Percentiles rank a stretch among this genome's conserved stretches.
These are phyloP conservation scores for Meghimatium bilineatum DNA, from an alignment of 2,888 invertebrate genomes.

Conservation along the genomic window DNA sequence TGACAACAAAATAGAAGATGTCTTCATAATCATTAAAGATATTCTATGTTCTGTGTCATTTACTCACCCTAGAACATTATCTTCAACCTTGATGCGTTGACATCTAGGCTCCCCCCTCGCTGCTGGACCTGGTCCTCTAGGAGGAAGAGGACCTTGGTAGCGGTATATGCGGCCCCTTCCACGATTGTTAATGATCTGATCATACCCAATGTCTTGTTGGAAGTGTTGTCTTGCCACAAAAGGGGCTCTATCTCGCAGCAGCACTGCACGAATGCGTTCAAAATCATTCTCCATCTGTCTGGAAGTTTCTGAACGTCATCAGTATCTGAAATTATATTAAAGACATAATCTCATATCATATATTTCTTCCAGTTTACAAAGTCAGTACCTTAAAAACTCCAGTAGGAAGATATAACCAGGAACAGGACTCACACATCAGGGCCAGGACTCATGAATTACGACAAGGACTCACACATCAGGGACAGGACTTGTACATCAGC, in stretches of 20 bases:
- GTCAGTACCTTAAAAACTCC: too few species aligned
- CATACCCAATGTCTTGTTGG: constrained; percentile 26
- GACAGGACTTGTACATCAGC: too few species aligned
- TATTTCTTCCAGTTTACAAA: background rate
- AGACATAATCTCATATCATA: background rate
- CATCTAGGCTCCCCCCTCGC: constrained; percentile 25
- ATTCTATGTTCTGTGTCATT: too few species aligned
- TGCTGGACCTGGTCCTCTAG: background rate
- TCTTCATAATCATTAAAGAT: too few species aligned
- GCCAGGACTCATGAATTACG: too few species aligned
- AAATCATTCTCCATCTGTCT: constrained; percentile 34
- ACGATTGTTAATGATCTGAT: constrained; percentile 41
- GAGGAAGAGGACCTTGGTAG: constrained; percentile 29
- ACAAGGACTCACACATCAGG: too few species aligned
- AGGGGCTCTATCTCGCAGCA: constrained; percentile 34
- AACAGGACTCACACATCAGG: too few species aligned
- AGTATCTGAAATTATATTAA: constrained; percentile 17
- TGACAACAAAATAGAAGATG: too few species aligned
- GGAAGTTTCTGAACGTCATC: constrained; percentile 6
- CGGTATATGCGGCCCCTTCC: constrained; percentile 31
- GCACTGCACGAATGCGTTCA: constrained; percentile 35
- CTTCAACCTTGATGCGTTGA: constrained; percentile 45
- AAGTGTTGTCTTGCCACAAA: constrained; percentile 33
- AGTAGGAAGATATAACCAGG: too few species aligned
- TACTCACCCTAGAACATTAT: constrained; percentile 46